Percentiles rank a stretch among this genome's conserved stretches.
Conservation (phyloP, 2,797 vertebrate genomes). For the Sylvia borin region DNA sequence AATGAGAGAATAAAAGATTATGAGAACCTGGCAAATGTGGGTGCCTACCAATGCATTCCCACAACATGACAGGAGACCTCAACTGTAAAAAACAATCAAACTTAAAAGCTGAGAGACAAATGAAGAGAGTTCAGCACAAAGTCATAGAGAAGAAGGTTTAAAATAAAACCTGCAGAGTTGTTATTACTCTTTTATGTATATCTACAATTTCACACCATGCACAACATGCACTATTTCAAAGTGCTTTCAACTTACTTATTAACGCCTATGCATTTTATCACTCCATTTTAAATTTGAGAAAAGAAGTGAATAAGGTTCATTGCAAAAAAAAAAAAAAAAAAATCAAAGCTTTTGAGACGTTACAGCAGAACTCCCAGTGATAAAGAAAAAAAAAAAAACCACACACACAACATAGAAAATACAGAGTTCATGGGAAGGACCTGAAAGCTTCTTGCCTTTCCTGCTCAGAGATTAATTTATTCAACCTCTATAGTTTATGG, state of each 20-base stretch:
- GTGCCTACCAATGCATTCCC: background rate
- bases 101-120: background rate
- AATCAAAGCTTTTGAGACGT: background rate
- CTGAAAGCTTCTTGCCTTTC: background rate
- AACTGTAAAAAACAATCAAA: background rate
- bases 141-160: background rate
- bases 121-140: background rate
- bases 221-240: constrained; percentile 38
- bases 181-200: background rate
- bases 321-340: background rate
- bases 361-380: background rate
- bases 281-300: background rate
- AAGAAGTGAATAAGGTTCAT: background rate
- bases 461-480: background rate
- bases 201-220: constrained; percentile 19
- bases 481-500: background rate
- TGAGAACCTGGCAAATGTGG: background rate
- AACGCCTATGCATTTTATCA: background rate
- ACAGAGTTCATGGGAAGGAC: background rate
- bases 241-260: constrained; percentile 53
- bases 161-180: constrained; percentile 7
- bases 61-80: background rate
- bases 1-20: background rate
- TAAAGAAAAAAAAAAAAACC: background rate
- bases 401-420: background rate